Evolutionary conservation across 2,113 vertebrate genomes (phyloP).

Genomic region (Urocynchramus pylzowi): DNA sequence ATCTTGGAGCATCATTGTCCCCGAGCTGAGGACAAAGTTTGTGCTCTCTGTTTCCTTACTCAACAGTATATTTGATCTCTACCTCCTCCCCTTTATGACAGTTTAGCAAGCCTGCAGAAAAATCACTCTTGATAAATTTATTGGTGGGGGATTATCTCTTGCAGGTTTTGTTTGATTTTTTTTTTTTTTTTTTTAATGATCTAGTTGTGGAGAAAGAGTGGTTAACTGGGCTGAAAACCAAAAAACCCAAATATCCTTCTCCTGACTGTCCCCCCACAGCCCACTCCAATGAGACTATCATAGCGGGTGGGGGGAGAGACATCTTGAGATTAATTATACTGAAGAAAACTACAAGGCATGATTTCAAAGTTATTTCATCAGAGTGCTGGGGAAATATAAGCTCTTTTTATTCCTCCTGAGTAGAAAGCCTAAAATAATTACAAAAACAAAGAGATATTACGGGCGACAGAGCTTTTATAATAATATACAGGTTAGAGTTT

Average conservation of each 20-base stretch:
- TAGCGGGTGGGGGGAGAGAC: not conserved
- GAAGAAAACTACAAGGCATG: not conserved
- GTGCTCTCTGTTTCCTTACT: constrained; percentile 72
- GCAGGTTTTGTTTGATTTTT: constrained; percentile 67
- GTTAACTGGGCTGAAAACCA: constrained; percentile 22
- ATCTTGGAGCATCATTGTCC: constrained; percentile 87
- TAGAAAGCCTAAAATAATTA: constrained; percentile 56
- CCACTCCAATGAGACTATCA: not conserved
- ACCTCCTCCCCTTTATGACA: constrained; percentile 60
- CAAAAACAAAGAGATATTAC: constrained; percentile 21
- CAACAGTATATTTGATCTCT: constrained; percentile 72
- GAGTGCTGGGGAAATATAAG: constrained; percentile 14
- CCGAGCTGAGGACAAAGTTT: constrained; percentile 82
- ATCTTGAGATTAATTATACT: constrained; percentile 11
- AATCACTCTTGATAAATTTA: constrained; percentile 68
- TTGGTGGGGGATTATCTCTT: constrained; percentile 56
- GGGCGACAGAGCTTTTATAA: not conserved
- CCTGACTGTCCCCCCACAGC: not conserved
- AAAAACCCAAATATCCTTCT: constrained; percentile 16
- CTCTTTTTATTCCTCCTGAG: constrained; percentile 21
- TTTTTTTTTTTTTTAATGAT: not conserved
- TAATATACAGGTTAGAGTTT: not conserved
- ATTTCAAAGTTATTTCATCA: constrained; percentile 20
- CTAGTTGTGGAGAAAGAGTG: constrained; percentile 34
- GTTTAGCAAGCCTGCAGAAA: constrained; percentile 61